Evolutionary conservation across 2,797 vertebrate genomes (phyloP), one percentile per base, ranked within the genome.

Genomic region (Chaunax sp.): DNA sequence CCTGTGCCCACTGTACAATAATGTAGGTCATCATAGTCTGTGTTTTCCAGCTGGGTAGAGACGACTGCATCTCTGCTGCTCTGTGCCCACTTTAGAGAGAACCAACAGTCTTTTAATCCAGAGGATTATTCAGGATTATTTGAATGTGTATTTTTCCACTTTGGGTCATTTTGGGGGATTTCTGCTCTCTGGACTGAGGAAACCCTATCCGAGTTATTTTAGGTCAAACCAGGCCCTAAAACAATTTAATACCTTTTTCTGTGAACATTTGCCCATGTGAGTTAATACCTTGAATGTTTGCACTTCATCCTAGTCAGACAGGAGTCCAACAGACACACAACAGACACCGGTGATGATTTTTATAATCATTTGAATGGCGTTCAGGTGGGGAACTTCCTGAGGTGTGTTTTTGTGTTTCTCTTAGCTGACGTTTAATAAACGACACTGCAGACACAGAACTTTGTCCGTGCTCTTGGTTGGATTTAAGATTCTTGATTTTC

Each of bases 1-100:
- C 75, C 73, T 56, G 62, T 75, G 77, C 75, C 78, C 72, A 68
- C 81, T 78, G 79, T 83, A 80, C 76, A 76, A 85, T 87, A 91
- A 93, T 92, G 87, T 92, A 92, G 92, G 92, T 93, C 92, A 92
- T 85, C 82, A 75, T 76, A 77, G 78, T 80, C 75, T 77, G 72
- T 70, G 85, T 86, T 90, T 92, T 83, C 85, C 87, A 89, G 83
- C 76, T 71, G 85, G 80, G 78, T 33, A 72, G 86, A 89, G 83
- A 90, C 55, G 73, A 64, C 74, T 79, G 69, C 38, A 23, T 78
- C 78, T 79, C 69, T 78, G 76, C 75, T 57, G 26, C 64, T 75
- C 53, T 69, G 52, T 61, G 60, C 72, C 54, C 55, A 64, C 68
- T 44, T 23, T n/a, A 78, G 66, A 73, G 74, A 66, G 49, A 64